Base-by-base conservation (phyloP, 2,113 vertebrate genomes). In the Gambusia holbrooki region DNA sequence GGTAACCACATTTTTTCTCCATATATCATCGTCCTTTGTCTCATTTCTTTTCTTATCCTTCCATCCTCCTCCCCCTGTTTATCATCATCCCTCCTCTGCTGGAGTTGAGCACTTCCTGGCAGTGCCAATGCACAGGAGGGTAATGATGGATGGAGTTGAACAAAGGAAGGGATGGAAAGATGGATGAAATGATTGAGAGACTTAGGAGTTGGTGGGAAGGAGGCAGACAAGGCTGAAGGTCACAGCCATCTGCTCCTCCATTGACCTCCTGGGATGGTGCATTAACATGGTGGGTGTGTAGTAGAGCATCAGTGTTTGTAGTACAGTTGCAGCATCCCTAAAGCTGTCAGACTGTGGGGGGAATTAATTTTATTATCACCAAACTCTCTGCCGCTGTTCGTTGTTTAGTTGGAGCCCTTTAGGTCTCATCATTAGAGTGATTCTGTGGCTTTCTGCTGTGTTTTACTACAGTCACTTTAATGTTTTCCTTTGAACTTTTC, bases 211-310 rank as follows among this genome's bases (percentile, higher is more conserved):
- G 6, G 28, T n/a, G 37, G n/a, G 10, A 22, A 10, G n/a, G 68
- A 45, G 61, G 51, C 42, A 30, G 62, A 64, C 40, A 25, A 79
- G 66, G 40, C 71, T 70, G 74, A 79, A 87, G 84, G 82, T 86
- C 76, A 71, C 28, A 71, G 80, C 74, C 51, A 83, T 83, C 79
- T 76, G 67, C 25, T 54, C n/a, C 22, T 22, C 54, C 27, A 42
- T 40, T 35, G 54, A 66, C 45, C 71, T 62, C 65, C 81, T 69
- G 75, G 64, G 62, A 71, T 8, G 6, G 61, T 67, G 19, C 51
- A 3, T 63, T 45, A 3, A 58, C 22, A n/a, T 19, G 17, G 14
- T 48, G 54, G 40, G 30, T 62, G 63, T 54, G 32, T 22, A 6
- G 8, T 33, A 13, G 14, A 37, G 15, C 28, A 12, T 51, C 22